phyloP scores from a whole-genome alignment of 2,888 invertebrate species.

The Melieria crassipennis region DNA sequence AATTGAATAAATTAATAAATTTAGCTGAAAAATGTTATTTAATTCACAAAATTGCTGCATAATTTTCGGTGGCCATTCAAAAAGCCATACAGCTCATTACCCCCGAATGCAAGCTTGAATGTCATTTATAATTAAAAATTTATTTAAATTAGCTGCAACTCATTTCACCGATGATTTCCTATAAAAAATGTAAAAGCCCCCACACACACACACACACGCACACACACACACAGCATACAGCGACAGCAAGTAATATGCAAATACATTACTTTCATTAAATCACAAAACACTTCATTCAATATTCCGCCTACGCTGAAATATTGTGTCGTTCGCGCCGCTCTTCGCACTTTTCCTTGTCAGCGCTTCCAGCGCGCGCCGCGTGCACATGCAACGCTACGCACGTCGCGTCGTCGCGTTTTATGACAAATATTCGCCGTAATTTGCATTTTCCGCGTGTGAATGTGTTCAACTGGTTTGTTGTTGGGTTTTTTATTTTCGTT shows the following conservation, averaged over 20 bases:
- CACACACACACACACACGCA: not conserved
- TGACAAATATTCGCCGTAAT: slow-evolving; percentile 47
- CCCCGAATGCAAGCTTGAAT: no score
- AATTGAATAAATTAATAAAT: no score
- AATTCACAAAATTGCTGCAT: no score
- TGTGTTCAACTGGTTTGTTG: no score
- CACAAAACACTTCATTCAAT: slow-evolving; percentile 41
- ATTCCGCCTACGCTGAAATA: slow-evolving; percentile 17
- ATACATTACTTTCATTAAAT: slow-evolving; percentile 53
- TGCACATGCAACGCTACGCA: not conserved
- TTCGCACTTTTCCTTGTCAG: not conserved
- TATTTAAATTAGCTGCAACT: no score
- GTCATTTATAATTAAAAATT: no score
- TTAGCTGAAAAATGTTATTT: no score
- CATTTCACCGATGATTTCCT: no score
- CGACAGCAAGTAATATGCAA: not conserved
- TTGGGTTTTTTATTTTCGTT: no score
- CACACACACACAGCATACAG: not conserved
- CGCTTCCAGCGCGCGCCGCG: not conserved
- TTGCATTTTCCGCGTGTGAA: slow-evolving; percentile 54
- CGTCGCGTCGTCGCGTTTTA: slow-evolving; percentile 15
- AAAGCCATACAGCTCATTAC: no score
- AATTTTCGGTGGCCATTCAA: no score
- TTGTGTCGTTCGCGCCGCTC: not conserved
- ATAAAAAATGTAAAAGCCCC: not conserved